Conservation (phyloP, 64 coral and sea anemone genomes). For the Pachyseris speciosa region DNA sequence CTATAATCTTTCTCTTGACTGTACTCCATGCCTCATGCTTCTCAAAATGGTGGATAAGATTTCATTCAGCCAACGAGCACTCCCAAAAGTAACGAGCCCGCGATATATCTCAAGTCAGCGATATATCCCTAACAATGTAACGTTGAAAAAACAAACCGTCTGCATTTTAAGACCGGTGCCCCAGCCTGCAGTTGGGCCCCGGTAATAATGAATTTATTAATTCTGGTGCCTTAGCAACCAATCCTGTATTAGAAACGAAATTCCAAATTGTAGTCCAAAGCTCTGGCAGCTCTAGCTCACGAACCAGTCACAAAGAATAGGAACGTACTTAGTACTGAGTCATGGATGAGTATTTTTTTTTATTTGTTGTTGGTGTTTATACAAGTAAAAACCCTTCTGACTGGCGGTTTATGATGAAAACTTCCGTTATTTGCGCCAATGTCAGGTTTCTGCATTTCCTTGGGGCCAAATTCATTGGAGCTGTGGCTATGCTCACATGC, state of each 20-base stretch:
- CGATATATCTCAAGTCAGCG: too few relatives aligned
- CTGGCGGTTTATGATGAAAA: slow-evolving; percentile 64
- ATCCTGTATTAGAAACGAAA: not conserved
- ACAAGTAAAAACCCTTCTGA: slow-evolving; percentile 19
- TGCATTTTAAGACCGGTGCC: too few relatives aligned
- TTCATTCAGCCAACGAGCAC: too few relatives aligned
- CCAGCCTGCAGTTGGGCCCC: too few relatives aligned
- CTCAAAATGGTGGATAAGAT: too few relatives aligned
- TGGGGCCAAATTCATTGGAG: slow-evolving; percentile 34
- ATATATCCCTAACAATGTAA: too few relatives aligned
- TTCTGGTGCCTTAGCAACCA: slow-evolving; percentile 32
- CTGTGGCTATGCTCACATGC: slow-evolving; percentile 32
- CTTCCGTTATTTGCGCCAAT: slow-evolving; percentile 41
- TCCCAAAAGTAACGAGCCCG: too few relatives aligned
- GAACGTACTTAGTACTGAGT: not conserved
- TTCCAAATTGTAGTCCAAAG: slow-evolving; percentile 27
- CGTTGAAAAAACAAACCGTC: too few relatives aligned
- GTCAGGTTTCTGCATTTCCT: not conserved
- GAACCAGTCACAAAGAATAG: slow-evolving; percentile 24
- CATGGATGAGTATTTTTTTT: slow-evolving; percentile 53
- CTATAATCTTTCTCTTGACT: too few relatives aligned
- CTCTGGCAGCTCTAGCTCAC: not conserved
- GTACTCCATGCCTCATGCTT: too few relatives aligned
- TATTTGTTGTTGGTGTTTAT: slow-evolving; percentile 55
- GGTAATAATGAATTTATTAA: slow-evolving; percentile 54